Percentiles rank a stretch among this genome's conserved stretches.
Conservation (phyloP, 2,113 vertebrate species). For the Dendropsophus ebraccatus region DNA sequence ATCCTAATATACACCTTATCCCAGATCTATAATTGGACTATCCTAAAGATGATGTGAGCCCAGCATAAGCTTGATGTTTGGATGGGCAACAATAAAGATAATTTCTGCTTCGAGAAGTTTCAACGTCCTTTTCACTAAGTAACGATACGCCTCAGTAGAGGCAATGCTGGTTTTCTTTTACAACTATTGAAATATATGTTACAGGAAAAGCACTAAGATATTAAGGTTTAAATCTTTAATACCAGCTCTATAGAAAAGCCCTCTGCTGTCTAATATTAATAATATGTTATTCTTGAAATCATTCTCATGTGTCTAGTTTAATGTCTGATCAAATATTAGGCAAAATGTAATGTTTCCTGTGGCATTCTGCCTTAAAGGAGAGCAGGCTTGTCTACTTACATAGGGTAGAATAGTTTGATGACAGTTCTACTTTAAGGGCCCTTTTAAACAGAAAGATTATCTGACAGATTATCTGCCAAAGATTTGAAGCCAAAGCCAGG, state of each 20-base stretch:
- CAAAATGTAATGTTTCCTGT: too few relatives aligned
- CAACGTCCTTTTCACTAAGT: constrained; percentile 15
- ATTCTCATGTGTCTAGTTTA: background rate
- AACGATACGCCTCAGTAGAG: constrained; percentile 12
- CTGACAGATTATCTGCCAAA: too few relatives aligned
- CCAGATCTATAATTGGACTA: constrained; percentile 6
- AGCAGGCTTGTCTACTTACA: too few relatives aligned
- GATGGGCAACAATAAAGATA: constrained; percentile 23
- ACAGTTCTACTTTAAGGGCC: too few relatives aligned
- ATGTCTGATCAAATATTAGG: too few relatives aligned
- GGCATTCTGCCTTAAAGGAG: too few relatives aligned
- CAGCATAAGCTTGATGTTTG: constrained; percentile 3
- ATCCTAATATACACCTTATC: background rate
- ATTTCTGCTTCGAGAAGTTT: constrained; percentile 14
- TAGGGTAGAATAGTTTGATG: too few relatives aligned
- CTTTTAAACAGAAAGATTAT: too few relatives aligned
- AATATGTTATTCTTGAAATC: background rate
- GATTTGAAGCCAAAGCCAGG: too few relatives aligned
- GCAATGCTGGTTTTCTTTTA: constrained; percentile 2
- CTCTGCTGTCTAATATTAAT: background rate
- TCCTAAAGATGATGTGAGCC: constrained; percentile 28
- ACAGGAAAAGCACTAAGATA: background rate
- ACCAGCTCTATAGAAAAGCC: background rate
- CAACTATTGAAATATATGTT: background rate
- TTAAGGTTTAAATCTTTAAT: constrained; percentile 3